A percentile compares a stretch with the other conserved stretches of the same genome.
These are phyloP conservation scores for Petrocephalus zakoni DNA, from an alignment of 2,113 vertebrate genomes.

Conservation along the genomic window DNA sequence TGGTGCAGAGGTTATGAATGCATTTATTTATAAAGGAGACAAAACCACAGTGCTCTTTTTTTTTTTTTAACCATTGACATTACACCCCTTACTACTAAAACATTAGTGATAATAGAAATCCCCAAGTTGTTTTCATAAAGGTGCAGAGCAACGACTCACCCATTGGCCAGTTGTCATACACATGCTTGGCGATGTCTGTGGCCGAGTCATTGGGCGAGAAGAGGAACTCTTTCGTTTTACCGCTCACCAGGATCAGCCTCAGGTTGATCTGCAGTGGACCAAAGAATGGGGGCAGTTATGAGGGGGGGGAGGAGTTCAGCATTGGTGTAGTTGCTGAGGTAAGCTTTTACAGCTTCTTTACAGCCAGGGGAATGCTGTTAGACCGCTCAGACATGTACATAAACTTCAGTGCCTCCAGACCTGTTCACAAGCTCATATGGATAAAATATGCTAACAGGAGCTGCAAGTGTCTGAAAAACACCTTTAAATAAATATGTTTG, in stretches of 20 bases:
- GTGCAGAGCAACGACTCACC: constrained; percentile 62
- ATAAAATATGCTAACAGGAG: neutral
- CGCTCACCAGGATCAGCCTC: constrained; percentile 93
- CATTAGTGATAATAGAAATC: neutral
- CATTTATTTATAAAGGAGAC: neutral
- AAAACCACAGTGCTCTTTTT: neutral
- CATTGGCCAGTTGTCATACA: constrained; percentile 98
- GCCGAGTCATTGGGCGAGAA: constrained; percentile 95
- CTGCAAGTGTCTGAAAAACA: neutral
- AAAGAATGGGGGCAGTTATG: neutral
- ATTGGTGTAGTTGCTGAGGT: neutral
- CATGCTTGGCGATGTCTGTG: constrained; percentile 93
- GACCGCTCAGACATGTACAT: neutral
- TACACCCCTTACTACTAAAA: neutral
- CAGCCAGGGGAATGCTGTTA: neutral
- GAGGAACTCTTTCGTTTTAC: constrained; percentile 96
- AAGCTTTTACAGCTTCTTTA: neutral
- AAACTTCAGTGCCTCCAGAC: neutral
- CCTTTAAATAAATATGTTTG: neutral
- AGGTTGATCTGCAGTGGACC: constrained; percentile 82
- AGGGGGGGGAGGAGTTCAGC: neutral
- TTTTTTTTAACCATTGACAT: neutral
- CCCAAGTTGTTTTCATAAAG: neutral
- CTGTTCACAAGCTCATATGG: neutral
- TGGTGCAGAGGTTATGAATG: neutral